phyloP scores from a whole-genome alignment of 2,797 vertebrate species.

The Ciconia nigra region DNA sequence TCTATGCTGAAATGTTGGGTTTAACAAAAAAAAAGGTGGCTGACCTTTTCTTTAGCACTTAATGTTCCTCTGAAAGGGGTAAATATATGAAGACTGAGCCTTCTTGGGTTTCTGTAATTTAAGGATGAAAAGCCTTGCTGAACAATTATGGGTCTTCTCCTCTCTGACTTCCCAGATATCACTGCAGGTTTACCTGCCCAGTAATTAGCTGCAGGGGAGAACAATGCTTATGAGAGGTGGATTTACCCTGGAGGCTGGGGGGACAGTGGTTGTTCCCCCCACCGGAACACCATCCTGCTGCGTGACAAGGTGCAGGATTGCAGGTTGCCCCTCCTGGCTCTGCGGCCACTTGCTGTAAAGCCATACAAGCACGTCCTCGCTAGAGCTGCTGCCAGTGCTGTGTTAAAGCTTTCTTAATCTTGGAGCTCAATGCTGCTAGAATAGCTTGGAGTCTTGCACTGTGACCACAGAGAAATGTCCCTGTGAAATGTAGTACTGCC shows the following conservation, averaged over 20 bases:
- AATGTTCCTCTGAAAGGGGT: not conserved
- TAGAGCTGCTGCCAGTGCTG: not conserved
- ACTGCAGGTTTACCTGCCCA: not conserved
- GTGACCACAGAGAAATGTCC: not conserved
- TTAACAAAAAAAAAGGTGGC: not conserved
- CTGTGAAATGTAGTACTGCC: not conserved
- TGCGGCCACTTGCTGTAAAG: not conserved
- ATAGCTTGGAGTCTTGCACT: not conserved
- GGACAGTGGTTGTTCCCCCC: not conserved
- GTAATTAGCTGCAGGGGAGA: not conserved
- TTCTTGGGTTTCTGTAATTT: not conserved
- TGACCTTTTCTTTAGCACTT: not conserved
- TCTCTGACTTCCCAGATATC: not conserved
- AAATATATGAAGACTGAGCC: not conserved
- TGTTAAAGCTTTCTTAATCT: not conserved
- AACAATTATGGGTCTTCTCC: not conserved
- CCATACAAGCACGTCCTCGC: accelerated
- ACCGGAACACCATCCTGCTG: not conserved
- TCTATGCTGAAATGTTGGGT: not conserved
- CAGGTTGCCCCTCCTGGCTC: not conserved
- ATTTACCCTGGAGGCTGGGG: accelerated
- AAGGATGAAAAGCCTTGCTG: not conserved
- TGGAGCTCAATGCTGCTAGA: not conserved
- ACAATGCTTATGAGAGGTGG: not conserved
- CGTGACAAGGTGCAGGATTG: not conserved